phyloP scores from a whole-genome alignment of 35 echinoderm and acorn worm genomes.

The Ophiothrix spiculata region DNA sequence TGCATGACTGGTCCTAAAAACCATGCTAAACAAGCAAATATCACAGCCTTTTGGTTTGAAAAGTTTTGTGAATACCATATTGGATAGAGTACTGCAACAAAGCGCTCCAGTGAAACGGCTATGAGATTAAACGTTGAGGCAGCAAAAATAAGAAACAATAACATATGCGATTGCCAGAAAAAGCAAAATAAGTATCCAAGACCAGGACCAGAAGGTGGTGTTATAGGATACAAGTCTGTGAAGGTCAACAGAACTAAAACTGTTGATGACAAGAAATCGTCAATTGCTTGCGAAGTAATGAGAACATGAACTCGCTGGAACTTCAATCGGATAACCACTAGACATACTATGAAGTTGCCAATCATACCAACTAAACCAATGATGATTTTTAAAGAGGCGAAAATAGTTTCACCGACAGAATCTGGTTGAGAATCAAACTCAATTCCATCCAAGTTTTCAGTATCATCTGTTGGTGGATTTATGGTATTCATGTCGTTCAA shows the following conservation, averaged over 20 bases:
- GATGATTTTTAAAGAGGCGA: not conserved
- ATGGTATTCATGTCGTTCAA: no score
- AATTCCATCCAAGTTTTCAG: no score
- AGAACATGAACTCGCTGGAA: conserved; percentile 20
- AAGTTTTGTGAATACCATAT: conserved; percentile 54
- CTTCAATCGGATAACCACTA: conserved; percentile 17
- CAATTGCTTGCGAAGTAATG: conserved; percentile 37
- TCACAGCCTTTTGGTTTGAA: not conserved
- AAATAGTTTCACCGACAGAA: not conserved
- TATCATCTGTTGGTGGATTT: no score
- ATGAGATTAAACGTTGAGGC: conserved; percentile 66
- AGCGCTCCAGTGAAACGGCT: conserved; percentile 67
- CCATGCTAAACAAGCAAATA: conserved; percentile 35
- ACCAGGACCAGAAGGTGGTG: not conserved
- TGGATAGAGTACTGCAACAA: conserved; percentile 66
- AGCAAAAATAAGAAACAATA: conserved; percentile 51
- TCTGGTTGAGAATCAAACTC: not conserved
- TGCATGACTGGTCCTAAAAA: conserved; percentile 44
- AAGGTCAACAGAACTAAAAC: conserved; percentile 30
- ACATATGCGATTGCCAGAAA: conserved; percentile 42
- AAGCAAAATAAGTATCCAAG: conserved; percentile 32
- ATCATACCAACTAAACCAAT: conserved; percentile 38
- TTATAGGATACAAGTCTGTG: not conserved
- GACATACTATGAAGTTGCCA: conserved; percentile 40
- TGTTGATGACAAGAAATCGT: conserved; percentile 40